Base-by-base conservation (phyloP, 2,113 vertebrate species). In the Suricata suricatta region DNA sequence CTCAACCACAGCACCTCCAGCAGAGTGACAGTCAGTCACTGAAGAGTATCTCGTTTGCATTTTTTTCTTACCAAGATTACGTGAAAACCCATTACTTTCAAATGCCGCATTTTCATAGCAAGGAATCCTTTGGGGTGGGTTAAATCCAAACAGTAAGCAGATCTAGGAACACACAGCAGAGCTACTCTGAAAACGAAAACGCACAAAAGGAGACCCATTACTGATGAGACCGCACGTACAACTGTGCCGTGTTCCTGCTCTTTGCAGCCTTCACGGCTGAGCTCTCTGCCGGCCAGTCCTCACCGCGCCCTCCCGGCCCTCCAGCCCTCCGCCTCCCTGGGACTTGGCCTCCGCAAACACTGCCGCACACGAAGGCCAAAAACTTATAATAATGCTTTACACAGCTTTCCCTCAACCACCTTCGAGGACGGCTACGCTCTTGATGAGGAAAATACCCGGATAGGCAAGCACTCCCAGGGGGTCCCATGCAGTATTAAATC, bases 61-160 rank as follows among this genome's bases (percentile, higher is more conserved):
- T 82, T 66, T 90, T 93, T 83, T 84, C 99, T 99, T 98, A 99
- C 99, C 99, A 99, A 81, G 69, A 99, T 98, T 15, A 99, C 99
- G 17, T 96, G 64, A 83, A 99, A 99, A 74, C 99, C 99, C 98
- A 99, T 98, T 80, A 97, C 97, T 96, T 96, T 98, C 88, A 99
- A 98, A 96, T 99, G 99, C 14, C 99, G 98, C 47, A 98, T 97
- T 98, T 99, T 99, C 94, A 99, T 21, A n/a, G 99, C 99, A 87
- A 99, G 72, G 13, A 38, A 97, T 41, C 99, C 99, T n/a, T 98
- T 98, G 33, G 99, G 99, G 14, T 99, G 99, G 1, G 35, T 96
- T 15, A 99, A 99, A 27, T 98, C 98, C 68, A 98, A 94, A 96
- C 99, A 99, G 96, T 99, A 99, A 0, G 94, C 82, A 96, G 98